Percentiles rank a stretch among this genome's conserved stretches.
These are phyloP conservation scores for Stigmatopora argus DNA, from an alignment of 2,113 vertebrate species.

Conservation along the genomic window DNA sequence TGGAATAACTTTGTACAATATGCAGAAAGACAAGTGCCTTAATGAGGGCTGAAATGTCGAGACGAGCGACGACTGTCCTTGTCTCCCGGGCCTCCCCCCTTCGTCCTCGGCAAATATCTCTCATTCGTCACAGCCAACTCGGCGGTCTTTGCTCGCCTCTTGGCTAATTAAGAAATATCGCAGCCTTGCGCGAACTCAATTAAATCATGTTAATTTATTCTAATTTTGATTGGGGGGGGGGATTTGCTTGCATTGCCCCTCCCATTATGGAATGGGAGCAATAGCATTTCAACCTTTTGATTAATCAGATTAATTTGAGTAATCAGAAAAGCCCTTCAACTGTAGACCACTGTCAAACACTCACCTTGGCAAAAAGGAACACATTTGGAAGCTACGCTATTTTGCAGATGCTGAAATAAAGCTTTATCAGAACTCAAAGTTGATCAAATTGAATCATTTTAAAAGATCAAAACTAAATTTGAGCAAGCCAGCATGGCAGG, in stretches of 20 bases:
- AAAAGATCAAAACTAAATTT: neutral
- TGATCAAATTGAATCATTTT: neutral
- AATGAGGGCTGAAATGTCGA: conserved; percentile 31
- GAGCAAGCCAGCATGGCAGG: neutral
- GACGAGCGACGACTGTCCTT: conserved; percentile 50
- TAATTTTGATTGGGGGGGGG: conserved; percentile 70
- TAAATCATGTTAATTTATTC: conserved; percentile 77
- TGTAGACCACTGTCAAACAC: conserved; percentile 36
- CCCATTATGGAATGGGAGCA: conserved; percentile 25
- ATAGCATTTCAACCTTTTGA: conserved; percentile 61
- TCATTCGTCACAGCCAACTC: conserved; percentile 41
- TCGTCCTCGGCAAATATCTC: conserved; percentile 49
- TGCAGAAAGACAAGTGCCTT: conserved; percentile 38
- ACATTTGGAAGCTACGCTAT: neutral
- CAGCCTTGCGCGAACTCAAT: conserved; percentile 74
- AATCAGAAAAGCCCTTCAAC: conserved; percentile 53
- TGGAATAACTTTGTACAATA: conserved; percentile 27
- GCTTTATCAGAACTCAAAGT: neutral
- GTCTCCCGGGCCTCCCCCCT: conserved; percentile 48
- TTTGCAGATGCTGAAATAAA: neutral
- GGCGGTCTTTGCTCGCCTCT: conserved; percentile 49
- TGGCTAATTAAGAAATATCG: conserved; percentile 73
- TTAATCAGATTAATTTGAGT: conserved; percentile 60
- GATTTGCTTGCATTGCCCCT: conserved; percentile 46
- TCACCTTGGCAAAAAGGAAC: conserved; percentile 8